Evolutionary conservation across 2,113 vertebrate species (phyloP).

Genomic region (Blennius ocellaris): DNA sequence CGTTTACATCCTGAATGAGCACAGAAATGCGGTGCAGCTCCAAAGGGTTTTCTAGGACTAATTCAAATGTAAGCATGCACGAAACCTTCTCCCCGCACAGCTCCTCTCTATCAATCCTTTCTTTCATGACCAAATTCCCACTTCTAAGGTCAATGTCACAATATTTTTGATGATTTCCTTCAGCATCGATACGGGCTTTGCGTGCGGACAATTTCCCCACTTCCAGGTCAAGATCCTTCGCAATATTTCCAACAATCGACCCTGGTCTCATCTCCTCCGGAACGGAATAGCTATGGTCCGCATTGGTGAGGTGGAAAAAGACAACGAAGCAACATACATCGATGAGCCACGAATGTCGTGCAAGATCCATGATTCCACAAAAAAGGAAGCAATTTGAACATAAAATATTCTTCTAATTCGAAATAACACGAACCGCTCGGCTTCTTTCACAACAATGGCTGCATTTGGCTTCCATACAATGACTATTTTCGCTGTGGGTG

Average conservation of each 20-base stretch:
- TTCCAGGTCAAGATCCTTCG: conserved; percentile 48
- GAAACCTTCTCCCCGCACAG: conserved; percentile 63
- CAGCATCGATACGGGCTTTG: conserved; percentile 12
- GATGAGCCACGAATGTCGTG: not conserved
- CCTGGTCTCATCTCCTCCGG: conserved; percentile 79
- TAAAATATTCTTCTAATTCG: no score
- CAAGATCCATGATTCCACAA: conserved; percentile 19
- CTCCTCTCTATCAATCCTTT: conserved; percentile 64
- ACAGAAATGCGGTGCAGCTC: conserved; percentile 39
- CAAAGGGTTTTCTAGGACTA: conserved; percentile 70
- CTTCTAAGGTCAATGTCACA: conserved; percentile 54
- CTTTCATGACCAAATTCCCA: conserved; percentile 54
- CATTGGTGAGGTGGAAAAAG: conserved; percentile 32
- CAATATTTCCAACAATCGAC: no score
- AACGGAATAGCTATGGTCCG: conserved; percentile 76
- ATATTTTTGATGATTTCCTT: conserved; percentile 21
- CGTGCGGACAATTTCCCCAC: conserved; percentile 6
- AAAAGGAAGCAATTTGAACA: no score
- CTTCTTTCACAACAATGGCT: no score
- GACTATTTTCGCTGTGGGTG: not conserved
- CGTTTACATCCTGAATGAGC: conserved; percentile 78
- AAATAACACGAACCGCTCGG: no score
- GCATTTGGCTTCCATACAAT: not conserved
- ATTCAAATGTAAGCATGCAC: conserved; percentile 74
- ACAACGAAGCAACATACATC: conserved; percentile 6